Evolutionary conservation across 2,797 vertebrate species (phyloP).

Genomic region (Tamandua tetradactyla): DNA sequence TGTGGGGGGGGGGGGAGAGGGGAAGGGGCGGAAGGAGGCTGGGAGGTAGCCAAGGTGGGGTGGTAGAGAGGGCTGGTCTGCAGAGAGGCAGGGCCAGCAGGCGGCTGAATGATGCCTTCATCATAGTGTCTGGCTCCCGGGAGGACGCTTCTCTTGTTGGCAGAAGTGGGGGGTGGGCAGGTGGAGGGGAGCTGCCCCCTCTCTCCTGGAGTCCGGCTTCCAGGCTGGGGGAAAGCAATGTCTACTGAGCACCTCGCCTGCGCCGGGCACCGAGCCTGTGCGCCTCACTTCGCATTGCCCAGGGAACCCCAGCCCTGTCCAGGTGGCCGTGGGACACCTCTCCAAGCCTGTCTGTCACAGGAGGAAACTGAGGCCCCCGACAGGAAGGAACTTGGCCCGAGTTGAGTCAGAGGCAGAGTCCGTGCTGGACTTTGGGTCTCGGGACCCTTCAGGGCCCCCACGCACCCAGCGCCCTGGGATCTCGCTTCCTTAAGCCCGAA

Average conservation of each 20-base stretch:
- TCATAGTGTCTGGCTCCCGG: background rate
- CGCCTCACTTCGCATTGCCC: background rate
- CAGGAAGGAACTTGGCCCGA: background rate
- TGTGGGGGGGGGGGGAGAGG: too few relatives aligned
- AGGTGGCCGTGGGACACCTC: too few relatives aligned
- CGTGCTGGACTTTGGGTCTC: background rate
- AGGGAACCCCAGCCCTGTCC: background rate
- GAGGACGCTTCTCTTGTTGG: background rate
- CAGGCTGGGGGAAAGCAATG: background rate
- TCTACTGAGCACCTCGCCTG: background rate
- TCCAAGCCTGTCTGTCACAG: background rate
- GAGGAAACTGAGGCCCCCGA: background rate
- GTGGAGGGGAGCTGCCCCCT: background rate
- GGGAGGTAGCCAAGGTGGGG: background rate
- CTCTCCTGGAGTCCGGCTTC: background rate
- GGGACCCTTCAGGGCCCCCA: background rate
- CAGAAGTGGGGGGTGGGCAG: background rate
- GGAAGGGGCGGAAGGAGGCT: too few relatives aligned
- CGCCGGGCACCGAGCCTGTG: too few relatives aligned
- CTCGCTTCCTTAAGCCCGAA: background rate
- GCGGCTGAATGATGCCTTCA: accelerated
- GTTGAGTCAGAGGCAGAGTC: background rate
- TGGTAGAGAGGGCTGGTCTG: background rate
- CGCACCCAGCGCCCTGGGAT: background rate
- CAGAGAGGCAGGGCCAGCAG: background rate